These are phyloP conservation scores for Silvanus unidentatus DNA, from an alignment of 2,888 invertebrate species.

Conservation along the genomic window DNA sequence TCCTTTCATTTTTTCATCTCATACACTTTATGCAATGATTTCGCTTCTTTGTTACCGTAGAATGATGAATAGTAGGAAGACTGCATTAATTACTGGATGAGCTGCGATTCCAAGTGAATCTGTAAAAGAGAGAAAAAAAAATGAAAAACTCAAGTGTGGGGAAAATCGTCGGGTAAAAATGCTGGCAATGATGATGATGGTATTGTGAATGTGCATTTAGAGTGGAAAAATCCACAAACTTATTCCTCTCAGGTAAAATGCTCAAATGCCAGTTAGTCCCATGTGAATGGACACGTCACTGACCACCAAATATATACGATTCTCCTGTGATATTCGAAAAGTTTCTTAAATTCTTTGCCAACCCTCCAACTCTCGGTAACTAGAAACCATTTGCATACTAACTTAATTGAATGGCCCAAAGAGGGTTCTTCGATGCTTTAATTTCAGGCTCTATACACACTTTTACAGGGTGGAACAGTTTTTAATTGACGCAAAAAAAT, in stretches of 20 bases:
- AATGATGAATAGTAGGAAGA: neutral
- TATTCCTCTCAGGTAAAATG: constrained; percentile 1
- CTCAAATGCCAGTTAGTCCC: neutral
- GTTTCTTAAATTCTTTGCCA: neutral
- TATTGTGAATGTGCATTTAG: constrained; percentile 1
- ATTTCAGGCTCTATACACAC: too few relatives aligned
- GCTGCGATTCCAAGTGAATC: constrained; percentile 1
- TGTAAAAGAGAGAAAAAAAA: constrained; percentile 10
- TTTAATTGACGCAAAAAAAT: too few relatives aligned
- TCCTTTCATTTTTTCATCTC: too few relatives aligned
- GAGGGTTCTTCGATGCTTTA: too few relatives aligned
- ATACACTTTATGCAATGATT: too few relatives aligned
- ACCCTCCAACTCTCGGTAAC: too few relatives aligned
- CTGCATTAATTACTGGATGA: neutral
- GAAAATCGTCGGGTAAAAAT: too few relatives aligned
- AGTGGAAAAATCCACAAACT: neutral
- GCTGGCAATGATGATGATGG: neutral
- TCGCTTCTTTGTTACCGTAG: constrained; percentile 11
- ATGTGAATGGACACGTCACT: constrained; percentile 1
- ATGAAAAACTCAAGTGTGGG: neutral
- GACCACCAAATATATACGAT: constrained; percentile 4
- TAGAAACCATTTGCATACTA: too few relatives aligned
- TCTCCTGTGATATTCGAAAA: constrained; percentile 6
- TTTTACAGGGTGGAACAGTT: too few relatives aligned
- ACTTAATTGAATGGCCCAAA: too few relatives aligned